Conservation (phyloP, 1,140 invertebrate species). For the Halesus radiatus region DNA sequence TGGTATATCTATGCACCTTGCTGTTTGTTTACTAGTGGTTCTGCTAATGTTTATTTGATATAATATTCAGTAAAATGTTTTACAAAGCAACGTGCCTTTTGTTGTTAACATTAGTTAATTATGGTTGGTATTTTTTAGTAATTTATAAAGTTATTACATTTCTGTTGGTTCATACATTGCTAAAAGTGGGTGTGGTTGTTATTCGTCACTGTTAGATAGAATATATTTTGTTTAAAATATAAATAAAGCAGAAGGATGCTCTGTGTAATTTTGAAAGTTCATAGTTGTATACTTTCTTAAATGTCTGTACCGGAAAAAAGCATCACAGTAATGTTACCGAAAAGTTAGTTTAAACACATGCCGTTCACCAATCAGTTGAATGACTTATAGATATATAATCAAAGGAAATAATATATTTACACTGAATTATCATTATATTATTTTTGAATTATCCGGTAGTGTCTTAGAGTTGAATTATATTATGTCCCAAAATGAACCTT, state of each 20-base stretch:
- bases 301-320: too few relatives aligned
- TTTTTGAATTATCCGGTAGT: too few relatives aligned
- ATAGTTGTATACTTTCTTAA: too few relatives aligned
- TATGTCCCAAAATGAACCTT: too few relatives aligned
- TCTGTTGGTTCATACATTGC: neutral
- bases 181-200: constrained; percentile 30
- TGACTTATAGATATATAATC: too few relatives aligned
- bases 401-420: too few relatives aligned
- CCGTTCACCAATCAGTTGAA: neutral
- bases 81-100: constrained; percentile 13
- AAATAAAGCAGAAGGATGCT: too few relatives aligned
- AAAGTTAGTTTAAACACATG: neutral
- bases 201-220: neutral
- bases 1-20: too few relatives aligned
- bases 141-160: neutral
- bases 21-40: neutral
- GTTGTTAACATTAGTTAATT: neutral
- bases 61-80: neutral
- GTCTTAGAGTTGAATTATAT: too few relatives aligned
- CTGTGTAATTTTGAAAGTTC: too few relatives aligned
- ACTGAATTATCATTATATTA: too few relatives aligned
- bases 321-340: too few relatives aligned
- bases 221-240: neutral
- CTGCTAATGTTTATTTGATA: neutral
- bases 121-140: constrained; percentile 13